These are phyloP conservation scores for Catalaphyllia jardinei DNA, from an alignment of 64 coral and sea anemone species.

Conservation along the genomic window DNA sequence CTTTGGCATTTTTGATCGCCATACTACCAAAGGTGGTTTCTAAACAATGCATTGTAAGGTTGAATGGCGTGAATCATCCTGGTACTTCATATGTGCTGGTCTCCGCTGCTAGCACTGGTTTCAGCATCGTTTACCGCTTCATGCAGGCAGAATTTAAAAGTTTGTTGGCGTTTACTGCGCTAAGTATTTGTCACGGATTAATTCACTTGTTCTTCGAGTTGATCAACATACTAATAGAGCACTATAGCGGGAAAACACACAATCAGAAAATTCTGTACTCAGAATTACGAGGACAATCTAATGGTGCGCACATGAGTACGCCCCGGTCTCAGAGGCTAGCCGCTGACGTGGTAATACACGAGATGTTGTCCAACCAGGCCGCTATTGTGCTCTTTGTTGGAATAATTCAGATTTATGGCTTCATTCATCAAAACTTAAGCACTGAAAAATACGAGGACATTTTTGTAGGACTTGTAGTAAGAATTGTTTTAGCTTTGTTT, in stretches of 20 bases:
- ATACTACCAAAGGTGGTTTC: background rate
- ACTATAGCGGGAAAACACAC: background rate
- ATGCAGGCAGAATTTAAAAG: slow-evolving; percentile 28
- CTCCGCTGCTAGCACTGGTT: background rate
- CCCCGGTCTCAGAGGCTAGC: background rate
- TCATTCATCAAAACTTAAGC: background rate
- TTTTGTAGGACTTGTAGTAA: background rate
- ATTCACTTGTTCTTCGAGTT: background rate
- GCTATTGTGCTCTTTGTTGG: background rate
- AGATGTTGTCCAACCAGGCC: background rate
- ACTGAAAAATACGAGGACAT: background rate
- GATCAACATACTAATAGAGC: background rate
- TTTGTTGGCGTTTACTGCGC: background rate
- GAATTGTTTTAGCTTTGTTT: background rate
- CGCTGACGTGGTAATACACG: slow-evolving; percentile 10
- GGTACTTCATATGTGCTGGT: slow-evolving; percentile 4
- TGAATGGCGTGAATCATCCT: slow-evolving; percentile 14
- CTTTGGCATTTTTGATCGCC: background rate
- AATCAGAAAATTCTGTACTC: background rate
- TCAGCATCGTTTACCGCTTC: background rate
- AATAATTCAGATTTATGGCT: background rate
- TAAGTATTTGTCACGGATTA: background rate
- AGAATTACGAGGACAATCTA: background rate
- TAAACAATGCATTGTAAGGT: background rate
- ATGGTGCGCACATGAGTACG: background rate